Base-by-base conservation (phyloP, 2,113 vertebrate species). In the Heteronetta atricapilla region DNA sequence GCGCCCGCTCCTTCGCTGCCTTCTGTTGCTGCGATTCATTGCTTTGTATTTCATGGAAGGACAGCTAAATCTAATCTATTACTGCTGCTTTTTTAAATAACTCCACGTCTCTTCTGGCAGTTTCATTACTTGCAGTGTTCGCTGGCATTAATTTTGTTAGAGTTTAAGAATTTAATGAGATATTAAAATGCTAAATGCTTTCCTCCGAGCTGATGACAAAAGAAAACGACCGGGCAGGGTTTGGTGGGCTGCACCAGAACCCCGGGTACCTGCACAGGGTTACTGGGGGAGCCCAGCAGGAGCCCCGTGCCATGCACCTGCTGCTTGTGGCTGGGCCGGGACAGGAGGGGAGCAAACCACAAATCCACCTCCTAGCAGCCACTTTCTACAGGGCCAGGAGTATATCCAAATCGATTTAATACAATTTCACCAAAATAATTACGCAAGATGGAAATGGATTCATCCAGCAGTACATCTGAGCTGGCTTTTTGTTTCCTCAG, bases 1-100 rank as follows among this genome's bases (percentile, higher is more conserved):
- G 1, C 3, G 0, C 48, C 36, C 23, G 4, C 64, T 33, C 6
- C 31, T 8, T 29, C 48, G 3, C 28, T 6, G 20, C 12, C 40
- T 63, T 62, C 86, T 7, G 10, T 13, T 21, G 42, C 62, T 44
- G 48, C 44, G 33, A 74, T 25, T 11, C 74, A 8, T 31, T 25
- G 25, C 28, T 59, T 46, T 10, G 13, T 33, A 29, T 55, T 66
- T 83, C 20, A 52, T 3, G 8, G 67, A 52, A 70, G 42, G 55
- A 48, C 0, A 0, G 36, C 3, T 58, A 8, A 28, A 79, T 69
- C 48, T 84, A 63, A 53, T 67, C 67, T 59, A 40, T 56, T 53
- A 13, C 28, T 17, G 19, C 31, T 63, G 33, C 17, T 42, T 44
- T 62, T 55, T 36, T 68, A 31, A 79, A 79, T 58, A 62, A 58